Evolutionary conservation across 2,888 invertebrate species (phyloP).

Genomic region (Ochlodes sylvanus): DNA sequence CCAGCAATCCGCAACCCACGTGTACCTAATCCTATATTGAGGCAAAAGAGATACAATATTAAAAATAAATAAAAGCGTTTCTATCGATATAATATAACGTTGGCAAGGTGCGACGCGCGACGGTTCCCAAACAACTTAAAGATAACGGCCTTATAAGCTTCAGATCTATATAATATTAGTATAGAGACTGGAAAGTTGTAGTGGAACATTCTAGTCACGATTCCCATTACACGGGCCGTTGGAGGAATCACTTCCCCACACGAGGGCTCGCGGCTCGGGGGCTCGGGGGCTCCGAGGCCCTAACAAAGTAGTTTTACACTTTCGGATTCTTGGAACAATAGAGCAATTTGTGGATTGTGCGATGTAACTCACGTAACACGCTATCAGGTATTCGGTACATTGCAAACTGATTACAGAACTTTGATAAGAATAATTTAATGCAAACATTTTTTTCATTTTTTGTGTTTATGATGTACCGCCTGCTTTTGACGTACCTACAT

Average conservation of each 20-base stretch:
- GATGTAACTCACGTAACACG: not conserved
- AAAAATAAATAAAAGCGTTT: not conserved
- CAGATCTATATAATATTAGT: slow-evolving; percentile 5
- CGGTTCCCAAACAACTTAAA: not conserved
- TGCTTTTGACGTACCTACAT: too few relatives aligned
- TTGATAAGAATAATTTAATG: too few relatives aligned
- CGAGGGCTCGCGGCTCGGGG: slow-evolving; percentile 14
- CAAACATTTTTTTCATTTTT: too few relatives aligned
- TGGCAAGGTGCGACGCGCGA: not conserved
- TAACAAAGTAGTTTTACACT: slow-evolving; percentile 21
- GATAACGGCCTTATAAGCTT: not conserved
- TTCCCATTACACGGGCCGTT: slow-evolving; percentile 62
- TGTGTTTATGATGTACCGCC: too few relatives aligned
- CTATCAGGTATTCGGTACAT: not conserved
- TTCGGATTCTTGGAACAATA: slow-evolving; percentile 19
- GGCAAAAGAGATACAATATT: too few relatives aligned
- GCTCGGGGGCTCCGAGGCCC: too few relatives aligned
- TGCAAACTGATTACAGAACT: not conserved
- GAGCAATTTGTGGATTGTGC: slow-evolving; percentile 20
- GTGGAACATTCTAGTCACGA: slow-evolving; percentile 56
- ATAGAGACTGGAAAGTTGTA: slow-evolving; percentile 5
- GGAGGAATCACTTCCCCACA: slow-evolving; percentile 50
- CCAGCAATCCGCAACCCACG: too few relatives aligned
- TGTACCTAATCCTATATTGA: too few relatives aligned
- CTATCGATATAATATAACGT: not conserved